Percentiles rank a stretch among this genome's conserved stretches.
Conservation (phyloP, 2,888 invertebrate species). For the Apocheima hispidaria region DNA sequence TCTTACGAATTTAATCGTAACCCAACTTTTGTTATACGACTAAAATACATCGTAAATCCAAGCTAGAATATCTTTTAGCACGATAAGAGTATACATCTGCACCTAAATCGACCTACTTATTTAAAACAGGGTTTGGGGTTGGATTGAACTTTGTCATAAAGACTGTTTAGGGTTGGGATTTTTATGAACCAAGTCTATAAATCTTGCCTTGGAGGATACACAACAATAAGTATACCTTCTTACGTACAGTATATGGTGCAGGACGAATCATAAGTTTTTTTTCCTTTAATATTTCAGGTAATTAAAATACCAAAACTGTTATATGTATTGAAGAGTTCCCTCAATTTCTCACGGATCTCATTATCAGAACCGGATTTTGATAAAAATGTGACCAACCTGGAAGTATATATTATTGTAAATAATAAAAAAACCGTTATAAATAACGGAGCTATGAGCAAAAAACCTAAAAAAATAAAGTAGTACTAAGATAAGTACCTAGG, state of each 20-base stretch:
- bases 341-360: too few species aligned
- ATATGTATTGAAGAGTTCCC: too few species aligned
- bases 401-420: too few species aligned
- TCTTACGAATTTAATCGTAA: constrained; percentile 31
- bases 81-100: constrained; percentile 38
- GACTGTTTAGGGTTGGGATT: constrained; percentile 52
- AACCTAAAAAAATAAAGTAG: not conserved
- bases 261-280: too few species aligned
- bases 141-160: constrained; percentile 50
- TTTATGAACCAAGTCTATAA: constrained; percentile 50
- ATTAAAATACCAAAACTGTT: too few species aligned
- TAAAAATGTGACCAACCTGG: too few species aligned
- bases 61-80: constrained; percentile 31
- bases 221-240: constrained; percentile 4
- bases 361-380: too few species aligned
- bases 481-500: constrained; percentile 73
- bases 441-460: too few species aligned
- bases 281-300: too few species aligned
- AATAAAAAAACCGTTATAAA: too few species aligned
- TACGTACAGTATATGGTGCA: too few species aligned
- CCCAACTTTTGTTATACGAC: constrained; percentile 16
- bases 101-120: constrained; percentile 42
- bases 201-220: constrained; percentile 42
- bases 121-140: constrained; percentile 44
- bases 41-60: constrained; percentile 25